These are phyloP conservation scores for Hemicordylus capensis DNA, from an alignment of 2,113 vertebrate genomes.

Conservation along the genomic window DNA sequence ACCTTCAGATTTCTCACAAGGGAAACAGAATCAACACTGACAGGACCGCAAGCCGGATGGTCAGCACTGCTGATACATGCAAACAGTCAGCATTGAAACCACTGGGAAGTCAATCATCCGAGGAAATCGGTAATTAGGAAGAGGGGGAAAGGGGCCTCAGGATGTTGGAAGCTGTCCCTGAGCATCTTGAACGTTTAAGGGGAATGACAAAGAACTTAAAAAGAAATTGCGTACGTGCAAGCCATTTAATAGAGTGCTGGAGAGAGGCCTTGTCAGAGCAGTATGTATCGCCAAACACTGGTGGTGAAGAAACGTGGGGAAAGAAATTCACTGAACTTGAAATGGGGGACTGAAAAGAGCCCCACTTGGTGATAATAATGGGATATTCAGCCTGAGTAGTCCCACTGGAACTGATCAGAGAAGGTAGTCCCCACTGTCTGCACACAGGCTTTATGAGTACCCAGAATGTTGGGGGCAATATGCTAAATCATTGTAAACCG, in stretches of 20 bases:
- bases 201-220: conserved; percentile 48
- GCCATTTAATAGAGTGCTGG: conserved; percentile 40
- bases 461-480: no score
- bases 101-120: conserved; percentile 49
- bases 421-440: no score
- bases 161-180: background rate
- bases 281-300: conserved; percentile 42
- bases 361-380: no score
- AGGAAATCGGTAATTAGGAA: conserved; percentile 46
- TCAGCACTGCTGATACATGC: conserved; percentile 42
- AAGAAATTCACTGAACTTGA: no score
- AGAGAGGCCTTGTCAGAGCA: conserved; percentile 46
- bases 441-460: no score
- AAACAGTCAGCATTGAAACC: conserved; percentile 36
- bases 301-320: no score
- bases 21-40: conserved; percentile 38
- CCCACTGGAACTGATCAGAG: conserved; percentile 5
- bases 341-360: no score
- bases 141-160: background rate
- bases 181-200: conserved; percentile 21
- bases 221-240: conserved; percentile 39
- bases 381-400: no score
- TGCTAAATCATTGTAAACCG: no score
- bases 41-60: conserved; percentile 25
- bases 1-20: conserved; percentile 41